Evolutionary conservation across 1,140 invertebrate species (phyloP), one percentile per base, ranked within the genome.

Genomic region (Zaprionus nigranus): DNA sequence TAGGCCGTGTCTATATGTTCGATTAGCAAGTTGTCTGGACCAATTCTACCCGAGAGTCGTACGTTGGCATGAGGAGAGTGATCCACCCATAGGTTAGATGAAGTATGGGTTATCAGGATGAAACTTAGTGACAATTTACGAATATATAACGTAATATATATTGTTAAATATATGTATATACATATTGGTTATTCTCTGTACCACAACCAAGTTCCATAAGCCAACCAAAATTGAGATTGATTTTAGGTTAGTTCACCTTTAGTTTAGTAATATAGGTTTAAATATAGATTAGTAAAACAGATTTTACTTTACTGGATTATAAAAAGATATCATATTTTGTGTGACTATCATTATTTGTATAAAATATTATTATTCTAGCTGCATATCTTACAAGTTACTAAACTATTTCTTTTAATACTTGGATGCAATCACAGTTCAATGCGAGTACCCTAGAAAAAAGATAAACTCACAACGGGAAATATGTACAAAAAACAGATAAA

Each of bases 1-100:
- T 49, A 49, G 43, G n/a, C 38, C 49, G 17, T 68, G 38, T 61
- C 51, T 61, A 65, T 34, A 22, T 28, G 40, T 51, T 20, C 46
- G 20, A 36, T 30, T 53, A 20, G 40, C n/a, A 15, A 46, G n/a
- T 43, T 43, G 40, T 43, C 40, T 43, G 40, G 3, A 2, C n/a
- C 40, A 46, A 46, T 46, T 17, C n/a, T 46, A n/a, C 40, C n/a
- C n/a, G 6, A 46, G 40, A 46, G n/a, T 20, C 59, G 12, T 49
- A 24, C 36, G 28, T 51, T n/a, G 46, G 46, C 30, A 9, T 51
- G 17, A 51, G 40, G 6, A 17, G 6, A 17, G 15, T 46, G n/a
- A n/a, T 0, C 1, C 5, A 51, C 0, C 17, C 2, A 5, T 5
- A 13, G 46, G 20, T 49, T 22, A 22, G 6, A 43, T 43, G 3